phyloP scores from a whole-genome alignment of 2,888 invertebrate species.

The Heteromyza rotundicornis region DNA sequence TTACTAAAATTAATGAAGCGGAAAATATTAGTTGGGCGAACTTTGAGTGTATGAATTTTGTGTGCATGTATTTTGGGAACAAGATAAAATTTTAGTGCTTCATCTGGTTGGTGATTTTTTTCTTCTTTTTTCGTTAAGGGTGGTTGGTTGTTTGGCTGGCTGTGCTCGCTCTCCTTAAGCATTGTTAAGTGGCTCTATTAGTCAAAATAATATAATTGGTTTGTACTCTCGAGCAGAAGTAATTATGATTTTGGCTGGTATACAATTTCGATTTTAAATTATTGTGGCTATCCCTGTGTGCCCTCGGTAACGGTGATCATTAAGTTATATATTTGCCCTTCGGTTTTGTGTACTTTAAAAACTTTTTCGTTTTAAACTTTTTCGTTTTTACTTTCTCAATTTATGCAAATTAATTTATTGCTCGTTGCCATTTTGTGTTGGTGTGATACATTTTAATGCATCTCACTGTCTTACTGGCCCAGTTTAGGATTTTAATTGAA shows the following conservation, averaged over 20 bases:
- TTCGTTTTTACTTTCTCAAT: background rate
- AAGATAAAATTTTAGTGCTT: background rate
- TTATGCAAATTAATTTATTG: background rate
- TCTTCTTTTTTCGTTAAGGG: background rate
- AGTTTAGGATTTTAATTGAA: too few species aligned
- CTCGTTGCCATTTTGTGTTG: background rate
- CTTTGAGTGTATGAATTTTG: background rate
- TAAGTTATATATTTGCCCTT: background rate
- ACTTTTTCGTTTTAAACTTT: too few species aligned
- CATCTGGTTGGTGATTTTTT: background rate
- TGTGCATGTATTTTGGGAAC: background rate
- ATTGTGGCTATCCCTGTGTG: too few species aligned
- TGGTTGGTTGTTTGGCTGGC: background rate
- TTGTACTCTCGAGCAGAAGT: too few species aligned
- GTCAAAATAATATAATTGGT: too few species aligned
- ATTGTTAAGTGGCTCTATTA: too few species aligned
- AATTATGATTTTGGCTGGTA: too few species aligned
- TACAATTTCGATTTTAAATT: too few species aligned
- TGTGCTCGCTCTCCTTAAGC: too few species aligned
- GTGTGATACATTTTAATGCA: too few species aligned
- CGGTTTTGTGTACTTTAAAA: too few species aligned
- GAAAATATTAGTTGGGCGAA: background rate
- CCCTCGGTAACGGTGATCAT: background rate
- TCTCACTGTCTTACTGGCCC: too few species aligned
- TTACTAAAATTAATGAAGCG: slow-evolving; percentile 1